These are phyloP conservation scores for Numida meleagris DNA, from an alignment of 2,113 vertebrate species.

Conservation along the genomic window DNA sequence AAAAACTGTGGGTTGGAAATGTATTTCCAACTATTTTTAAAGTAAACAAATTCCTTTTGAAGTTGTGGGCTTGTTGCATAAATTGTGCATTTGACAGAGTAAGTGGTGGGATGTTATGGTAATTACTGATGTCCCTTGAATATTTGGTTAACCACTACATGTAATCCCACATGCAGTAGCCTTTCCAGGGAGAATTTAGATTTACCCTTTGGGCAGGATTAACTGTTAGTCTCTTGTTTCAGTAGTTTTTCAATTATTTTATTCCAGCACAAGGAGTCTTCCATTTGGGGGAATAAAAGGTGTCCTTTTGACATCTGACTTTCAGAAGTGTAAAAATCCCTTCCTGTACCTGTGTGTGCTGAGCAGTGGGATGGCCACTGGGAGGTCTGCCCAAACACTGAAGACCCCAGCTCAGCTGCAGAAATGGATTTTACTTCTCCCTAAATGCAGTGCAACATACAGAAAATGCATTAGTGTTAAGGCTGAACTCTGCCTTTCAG, in stretches of 20 bases:
- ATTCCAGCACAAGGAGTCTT: conserved; percentile 71
- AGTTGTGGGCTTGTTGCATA: conserved; percentile 68
- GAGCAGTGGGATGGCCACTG: neutral
- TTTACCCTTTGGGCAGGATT: conserved; percentile 73
- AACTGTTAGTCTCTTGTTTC: conserved; percentile 77
- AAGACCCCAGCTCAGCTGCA: neutral
- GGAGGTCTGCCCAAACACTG: neutral
- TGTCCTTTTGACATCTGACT: conserved; percentile 45
- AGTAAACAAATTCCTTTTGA: conserved; percentile 67
- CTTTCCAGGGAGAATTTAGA: conserved; percentile 77
- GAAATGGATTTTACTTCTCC: neutral
- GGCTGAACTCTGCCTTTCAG: neutral
- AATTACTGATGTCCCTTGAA: conserved; percentile 77
- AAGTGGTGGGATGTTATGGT: conserved; percentile 70
- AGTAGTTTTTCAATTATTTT: conserved; percentile 72
- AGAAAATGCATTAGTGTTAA: neutral
- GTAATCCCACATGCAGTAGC: conserved; percentile 68
- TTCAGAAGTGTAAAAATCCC: neutral
- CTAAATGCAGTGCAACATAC: neutral
- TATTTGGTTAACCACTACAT: conserved; percentile 75
- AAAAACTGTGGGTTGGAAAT: conserved; percentile 64
- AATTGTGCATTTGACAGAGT: conserved; percentile 73
- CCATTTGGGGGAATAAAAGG: conserved; percentile 35
- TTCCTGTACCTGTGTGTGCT: neutral
- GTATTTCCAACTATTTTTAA: conserved; percentile 71